Base-by-base conservation (phyloP, 2,113 vertebrate species). In the Campylomormyrus numenius region DNA sequence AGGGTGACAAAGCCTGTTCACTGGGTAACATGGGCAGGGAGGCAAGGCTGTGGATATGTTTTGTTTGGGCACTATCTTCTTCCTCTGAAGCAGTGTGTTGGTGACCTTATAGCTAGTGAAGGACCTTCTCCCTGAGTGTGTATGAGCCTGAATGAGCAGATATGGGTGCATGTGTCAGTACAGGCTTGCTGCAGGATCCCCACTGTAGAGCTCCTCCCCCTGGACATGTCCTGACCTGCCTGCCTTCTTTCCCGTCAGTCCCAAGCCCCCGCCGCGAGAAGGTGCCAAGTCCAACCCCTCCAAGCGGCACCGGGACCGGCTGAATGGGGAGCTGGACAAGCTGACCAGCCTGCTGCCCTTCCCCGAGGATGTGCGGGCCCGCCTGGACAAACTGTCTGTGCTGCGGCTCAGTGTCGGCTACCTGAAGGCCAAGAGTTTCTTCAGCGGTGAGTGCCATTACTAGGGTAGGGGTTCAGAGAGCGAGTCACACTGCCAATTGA, bases 331-430 rank as follows among this genome's bases (percentile, higher is more conserved):
- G 92, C 95, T 97, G 91, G 95, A 88, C 92, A 93, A 92, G 49
- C 94, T 97, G 85, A 96, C 94, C 0, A 93, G 93, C 62, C 93
- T 97, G 62, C 93, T 97, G 91, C 96, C 96, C 11, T 97, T 97
- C 90, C 35, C 93, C 0, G 94, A 96, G 58, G 97, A 97, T 15
- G 93, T 96, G 3, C 10, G 92, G 3, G 91, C 94, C 5, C 92
- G 94, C 0, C 93, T 97, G 17, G 97, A 97, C 90, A 97, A 97
- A 2, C 94, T 97, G 62, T 97, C 96, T 0, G 92, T 97, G 66
- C 95, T 97, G 0, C 94, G 96, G 0, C 95, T 97, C 90, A 95
- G 94, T 0, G 96, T 97, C 2, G 96, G 96, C 5, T 97, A 96
- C 93, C 94, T 97, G 91, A 95, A 95, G 91, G 94, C 95, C 88